A percentile compares a stretch with the other conserved stretches of the same genome.
phyloP scores from a whole-genome alignment of 2,797 vertebrate genomes.

The Melanotaenia trifasciata region DNA sequence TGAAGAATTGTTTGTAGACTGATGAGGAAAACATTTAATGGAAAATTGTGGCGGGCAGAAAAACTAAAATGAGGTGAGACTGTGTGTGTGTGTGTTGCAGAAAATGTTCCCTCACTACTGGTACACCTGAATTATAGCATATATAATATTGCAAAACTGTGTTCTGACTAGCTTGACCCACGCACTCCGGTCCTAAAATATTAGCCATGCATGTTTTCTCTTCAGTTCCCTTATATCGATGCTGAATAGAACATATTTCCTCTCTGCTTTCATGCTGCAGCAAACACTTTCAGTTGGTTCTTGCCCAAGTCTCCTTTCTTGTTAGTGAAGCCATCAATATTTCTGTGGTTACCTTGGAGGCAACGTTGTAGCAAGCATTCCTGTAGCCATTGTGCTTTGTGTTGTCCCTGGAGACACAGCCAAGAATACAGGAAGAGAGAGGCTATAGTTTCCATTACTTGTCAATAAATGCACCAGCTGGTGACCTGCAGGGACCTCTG shows the following conservation, averaged over 20 bases:
- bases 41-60: background rate
- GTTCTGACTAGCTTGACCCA: constrained; percentile 18
- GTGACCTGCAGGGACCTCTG: constrained; percentile 25
- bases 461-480: constrained; percentile 34
- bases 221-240: constrained; percentile 27
- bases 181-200: constrained; percentile 13
- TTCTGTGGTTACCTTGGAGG: constrained; percentile 32
- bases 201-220: constrained; percentile 25
- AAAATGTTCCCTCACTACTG: background rate
- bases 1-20: background rate
- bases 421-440: constrained; percentile 29
- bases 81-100: background rate
- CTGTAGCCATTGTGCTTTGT: constrained; percentile 24
- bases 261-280: constrained; percentile 11
- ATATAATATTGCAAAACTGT: background rate
- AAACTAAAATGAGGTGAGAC: background rate
- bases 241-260: constrained; percentile 23
- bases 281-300: constrained; percentile 22
- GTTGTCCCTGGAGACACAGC: constrained; percentile 31
- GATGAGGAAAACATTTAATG: background rate
- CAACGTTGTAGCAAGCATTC: constrained; percentile 30
- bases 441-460: constrained; percentile 37
- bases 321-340: constrained; percentile 30
- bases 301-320: constrained; percentile 15
- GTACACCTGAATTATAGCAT: constrained; percentile 2